A percentile compares a stretch with the other conserved stretches of the same genome.
phyloP scores from a whole-genome alignment of 2,113 vertebrate genomes.

The Abramis brama region DNA sequence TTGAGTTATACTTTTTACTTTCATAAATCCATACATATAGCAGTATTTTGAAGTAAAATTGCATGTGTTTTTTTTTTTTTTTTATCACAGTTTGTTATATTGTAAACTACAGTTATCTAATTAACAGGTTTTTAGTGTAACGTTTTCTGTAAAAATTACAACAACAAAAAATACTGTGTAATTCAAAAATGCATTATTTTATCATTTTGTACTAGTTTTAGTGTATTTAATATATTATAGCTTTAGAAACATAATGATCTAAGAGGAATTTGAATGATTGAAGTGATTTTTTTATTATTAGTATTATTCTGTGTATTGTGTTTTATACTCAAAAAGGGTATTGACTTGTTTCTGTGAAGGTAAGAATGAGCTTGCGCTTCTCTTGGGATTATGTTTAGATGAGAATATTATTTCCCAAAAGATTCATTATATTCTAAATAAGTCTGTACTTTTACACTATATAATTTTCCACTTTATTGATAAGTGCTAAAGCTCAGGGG shows the following conservation, averaged over 20 bases:
- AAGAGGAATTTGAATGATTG: neutral
- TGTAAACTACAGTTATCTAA: neutral
- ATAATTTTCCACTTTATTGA: conserved; percentile 58
- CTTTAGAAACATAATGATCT: neutral
- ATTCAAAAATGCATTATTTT: neutral
- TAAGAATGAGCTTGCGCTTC: neutral
- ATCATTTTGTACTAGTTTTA: neutral
- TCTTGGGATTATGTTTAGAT: conserved; percentile 1
- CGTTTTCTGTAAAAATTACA: neutral
- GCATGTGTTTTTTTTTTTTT: neutral
- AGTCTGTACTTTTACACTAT: conserved; percentile 42
- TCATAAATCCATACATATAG: neutral
- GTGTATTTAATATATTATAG: neutral
- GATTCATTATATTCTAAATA: conserved; percentile 48
- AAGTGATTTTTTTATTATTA: neutral
- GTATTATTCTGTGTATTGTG: neutral
- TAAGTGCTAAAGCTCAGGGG: conserved; percentile 42
- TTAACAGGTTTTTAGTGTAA: neutral
- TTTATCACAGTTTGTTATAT: neutral
- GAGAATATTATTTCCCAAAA: conserved; percentile 41
- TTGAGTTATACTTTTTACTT: neutral
- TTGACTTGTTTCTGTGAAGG: neutral
- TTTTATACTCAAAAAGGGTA: neutral
- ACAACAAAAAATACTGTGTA: neutral
- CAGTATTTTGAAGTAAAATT: neutral